phyloP scores from a whole-genome alignment of 2,888 invertebrate species.

The Hydriomena furcata region DNA sequence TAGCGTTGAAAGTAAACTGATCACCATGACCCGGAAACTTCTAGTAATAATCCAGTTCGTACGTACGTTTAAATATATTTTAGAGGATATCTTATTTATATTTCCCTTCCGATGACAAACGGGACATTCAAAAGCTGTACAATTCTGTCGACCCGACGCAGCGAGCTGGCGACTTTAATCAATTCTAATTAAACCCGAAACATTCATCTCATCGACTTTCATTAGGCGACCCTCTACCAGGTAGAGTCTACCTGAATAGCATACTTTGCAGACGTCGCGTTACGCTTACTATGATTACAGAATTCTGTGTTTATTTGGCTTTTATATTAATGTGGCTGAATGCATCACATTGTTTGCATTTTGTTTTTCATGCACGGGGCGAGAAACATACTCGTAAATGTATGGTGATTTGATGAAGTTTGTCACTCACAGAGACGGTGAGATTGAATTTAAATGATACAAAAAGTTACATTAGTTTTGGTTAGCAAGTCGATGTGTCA shows the following conservation, averaged over 20 bases:
- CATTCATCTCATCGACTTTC: slow-evolving; percentile 68
- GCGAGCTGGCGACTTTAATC: slow-evolving; percentile 55
- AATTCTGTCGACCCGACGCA: slow-evolving; percentile 33
- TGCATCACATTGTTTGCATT: slow-evolving; percentile 17
- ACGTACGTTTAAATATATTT: not conserved
- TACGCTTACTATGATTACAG: slow-evolving; percentile 34
- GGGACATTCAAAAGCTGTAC: slow-evolving; percentile 18
- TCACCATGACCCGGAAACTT: not conserved
- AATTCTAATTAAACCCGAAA: slow-evolving; percentile 65
- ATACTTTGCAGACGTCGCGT: slow-evolving; percentile 50
- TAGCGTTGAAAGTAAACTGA: no score
- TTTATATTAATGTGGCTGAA: slow-evolving; percentile 34
- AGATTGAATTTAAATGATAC: slow-evolving; percentile 6
- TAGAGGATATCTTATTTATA: not conserved
- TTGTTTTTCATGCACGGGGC: slow-evolving; percentile 17
- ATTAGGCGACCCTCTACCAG: slow-evolving; percentile 62
- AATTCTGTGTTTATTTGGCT: slow-evolving; percentile 29
- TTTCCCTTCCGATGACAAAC: slow-evolving; percentile 5
- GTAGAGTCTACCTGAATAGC: slow-evolving; percentile 62
- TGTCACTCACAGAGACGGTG: slow-evolving; percentile 2
- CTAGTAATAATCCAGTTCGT: not conserved
- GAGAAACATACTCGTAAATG: no score
- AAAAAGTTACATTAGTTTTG: slow-evolving; percentile 1
- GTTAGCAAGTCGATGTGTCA: not conserved
- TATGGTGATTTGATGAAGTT: slow-evolving; percentile 2